Conservation (phyloP, 2,113 vertebrate species). For the Caretta caretta region DNA sequence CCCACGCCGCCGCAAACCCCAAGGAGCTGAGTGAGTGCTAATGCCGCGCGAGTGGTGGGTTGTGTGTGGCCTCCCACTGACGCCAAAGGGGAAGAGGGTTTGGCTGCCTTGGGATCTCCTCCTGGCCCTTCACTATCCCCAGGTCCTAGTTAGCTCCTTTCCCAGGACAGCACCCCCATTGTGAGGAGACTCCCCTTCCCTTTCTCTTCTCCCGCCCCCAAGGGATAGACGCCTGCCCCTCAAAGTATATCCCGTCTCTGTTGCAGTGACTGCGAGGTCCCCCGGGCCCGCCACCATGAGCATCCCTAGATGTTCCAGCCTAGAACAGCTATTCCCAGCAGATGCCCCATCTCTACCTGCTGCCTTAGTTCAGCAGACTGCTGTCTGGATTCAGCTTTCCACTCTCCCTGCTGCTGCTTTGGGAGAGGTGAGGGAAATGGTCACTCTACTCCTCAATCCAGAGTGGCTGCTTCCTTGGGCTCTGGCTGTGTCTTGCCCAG, state of each 20-base stretch:
- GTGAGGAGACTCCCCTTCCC: background rate
- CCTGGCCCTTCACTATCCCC: background rate
- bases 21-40: conserved; percentile 86
- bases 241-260: background rate
- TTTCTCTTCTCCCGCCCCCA: background rate
- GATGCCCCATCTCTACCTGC: background rate
- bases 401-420: background rate
- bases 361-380: background rate
- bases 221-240: background rate
- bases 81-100: background rate
- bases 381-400: background rate
- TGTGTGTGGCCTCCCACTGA: rapidly evolving
- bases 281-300: background rate
- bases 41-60: rapidly evolving
- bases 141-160: background rate
- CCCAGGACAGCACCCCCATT: background rate
- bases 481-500: background rate
- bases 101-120: background rate
- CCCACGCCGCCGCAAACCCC: conserved; percentile 79
- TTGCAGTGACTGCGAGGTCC: background rate
- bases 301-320: background rate
- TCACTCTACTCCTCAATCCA: background rate
- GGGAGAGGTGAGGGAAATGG: background rate
- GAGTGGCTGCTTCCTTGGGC: background rate
- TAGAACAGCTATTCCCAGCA: rapidly evolving